Conservation (phyloP, 2,113 vertebrate genomes). For the Tympanuchus pallidicinctus region DNA sequence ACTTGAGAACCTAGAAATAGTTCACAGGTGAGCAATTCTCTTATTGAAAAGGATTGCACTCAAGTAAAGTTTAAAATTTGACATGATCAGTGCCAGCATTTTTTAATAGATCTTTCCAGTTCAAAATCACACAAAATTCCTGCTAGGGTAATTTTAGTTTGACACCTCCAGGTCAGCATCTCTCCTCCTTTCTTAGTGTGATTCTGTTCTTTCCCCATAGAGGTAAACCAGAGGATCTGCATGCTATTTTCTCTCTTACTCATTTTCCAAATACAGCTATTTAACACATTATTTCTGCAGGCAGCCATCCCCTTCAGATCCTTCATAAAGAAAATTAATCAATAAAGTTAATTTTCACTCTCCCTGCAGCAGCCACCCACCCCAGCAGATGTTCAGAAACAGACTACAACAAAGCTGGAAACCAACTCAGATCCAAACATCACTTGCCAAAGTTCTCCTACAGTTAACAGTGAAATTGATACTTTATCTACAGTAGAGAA, state of each 20-base stretch:
- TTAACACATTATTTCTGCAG: conserved; percentile 60
- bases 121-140: not conserved
- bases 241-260: conserved; percentile 59
- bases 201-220: conserved; percentile 22
- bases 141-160: not conserved
- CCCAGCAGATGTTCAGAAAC: conserved; percentile 48
- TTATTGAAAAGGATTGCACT: too few species aligned
- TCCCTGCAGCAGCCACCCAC: conserved; percentile 49
- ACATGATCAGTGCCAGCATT: not conserved
- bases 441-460: not conserved
- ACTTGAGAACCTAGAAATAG: not conserved
- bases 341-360: conserved; percentile 53
- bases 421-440: not conserved
- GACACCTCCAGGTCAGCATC: not conserved
- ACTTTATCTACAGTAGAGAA: not conserved
- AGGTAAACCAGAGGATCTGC: conserved; percentile 45
- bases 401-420: conserved; percentile 43
- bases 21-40: not conserved
- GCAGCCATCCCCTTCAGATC: conserved; percentile 38
- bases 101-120: not conserved
- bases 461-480: not conserved
- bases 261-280: conserved; percentile 49
- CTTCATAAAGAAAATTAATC: conserved; percentile 64
- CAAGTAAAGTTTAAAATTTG: not conserved
- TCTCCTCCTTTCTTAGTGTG: not conserved